Evolutionary conservation across 2,888 invertebrate species (phyloP), one percentile per base, ranked within the genome.

Genomic region (Epsilonema sp.): DNA sequence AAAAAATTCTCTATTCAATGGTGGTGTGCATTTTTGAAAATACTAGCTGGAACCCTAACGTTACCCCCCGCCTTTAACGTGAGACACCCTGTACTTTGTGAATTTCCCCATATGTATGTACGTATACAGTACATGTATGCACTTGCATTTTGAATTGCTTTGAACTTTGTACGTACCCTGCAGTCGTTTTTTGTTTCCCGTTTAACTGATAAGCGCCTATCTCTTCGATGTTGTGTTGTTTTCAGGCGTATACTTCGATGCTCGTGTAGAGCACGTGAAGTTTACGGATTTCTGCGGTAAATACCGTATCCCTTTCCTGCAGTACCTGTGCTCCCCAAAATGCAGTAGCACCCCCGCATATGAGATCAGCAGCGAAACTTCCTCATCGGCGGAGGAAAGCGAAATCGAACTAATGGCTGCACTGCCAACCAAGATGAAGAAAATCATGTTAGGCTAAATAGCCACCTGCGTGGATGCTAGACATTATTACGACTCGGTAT

Each of bases 201-300:
- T 23, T 21, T n/a, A n/a, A 3, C 21, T 38, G 16, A 16, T 4
- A 21, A n/a, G 21, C 21, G 4, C 40, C 11, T n/a, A 8, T 11
- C 22, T 39, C 19, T 11, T n/a, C n/a, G n/a, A n/a, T 16, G 5
- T 22, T 48, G 11, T 21, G 19, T 23, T 38, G 49, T 56, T 74
- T 73, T 2, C 72, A 82, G 92, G 94, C 56, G 94, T 94, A 3
- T 94, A 86, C 69, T 94, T 94, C 65, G 84, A 92, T 63, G 86
- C 86, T 54, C 75, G 87, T 42, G 83, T 94, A 37, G 92, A 97
- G 65, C 89, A 94, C 65, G 82, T 97, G 23, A 94, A 94, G 66
- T 97, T 97, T 67, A 94, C 94, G 1, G 97, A 97, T 67, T 97
- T 97, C 65, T 97, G 97, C 65, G 97, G 97, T 26, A 92, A 92